A percentile compares a stretch with the other conserved stretches of the same genome.
phyloP scores from a whole-genome alignment of 2,888 invertebrate genomes.

The Mantis religiosa region DNA sequence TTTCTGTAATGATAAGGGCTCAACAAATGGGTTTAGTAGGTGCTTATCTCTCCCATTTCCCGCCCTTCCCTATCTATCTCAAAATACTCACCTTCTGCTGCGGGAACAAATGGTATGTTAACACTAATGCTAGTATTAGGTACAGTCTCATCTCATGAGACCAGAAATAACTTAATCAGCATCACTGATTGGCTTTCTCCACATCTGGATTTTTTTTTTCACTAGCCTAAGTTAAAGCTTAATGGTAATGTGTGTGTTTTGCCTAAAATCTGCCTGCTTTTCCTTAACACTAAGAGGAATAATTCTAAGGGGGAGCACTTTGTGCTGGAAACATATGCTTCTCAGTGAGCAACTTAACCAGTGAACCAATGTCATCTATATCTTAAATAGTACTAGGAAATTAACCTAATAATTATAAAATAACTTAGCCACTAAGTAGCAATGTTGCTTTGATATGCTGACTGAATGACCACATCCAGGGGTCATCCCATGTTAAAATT shows the following conservation, averaged over 20 bases:
- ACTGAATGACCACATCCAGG: background rate
- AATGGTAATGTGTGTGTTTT: background rate
- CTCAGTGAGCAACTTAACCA: background rate
- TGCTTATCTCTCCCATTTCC: slow-evolving; percentile 19
- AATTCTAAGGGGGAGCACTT: background rate
- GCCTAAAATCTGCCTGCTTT: background rate
- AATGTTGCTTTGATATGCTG: background rate
- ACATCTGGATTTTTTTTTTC: slow-evolving; percentile 5
- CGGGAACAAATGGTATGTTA: slow-evolving; percentile 10
- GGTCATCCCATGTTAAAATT: background rate
- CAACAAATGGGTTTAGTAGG: slow-evolving; percentile 32
- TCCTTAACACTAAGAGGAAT: background rate
- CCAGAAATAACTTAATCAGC: background rate
- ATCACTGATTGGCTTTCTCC: slow-evolving; percentile 7
- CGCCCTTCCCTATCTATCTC: slow-evolving; percentile 19
- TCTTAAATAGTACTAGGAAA: background rate
- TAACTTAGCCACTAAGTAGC: background rate
- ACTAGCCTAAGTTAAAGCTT: background rate
- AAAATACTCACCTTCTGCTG: slow-evolving; percentile 24
- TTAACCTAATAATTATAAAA: background rate
- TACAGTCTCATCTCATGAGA: background rate
- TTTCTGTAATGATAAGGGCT: slow-evolving; percentile 33
- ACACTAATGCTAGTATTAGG: background rate
- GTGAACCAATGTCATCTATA: background rate
- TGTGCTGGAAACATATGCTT: background rate